A percentile compares a stretch with the other conserved stretches of the same genome.
These are phyloP conservation scores for Mamestra configurata DNA, from an alignment of 1,140 invertebrate species.

Conservation along the genomic window DNA sequence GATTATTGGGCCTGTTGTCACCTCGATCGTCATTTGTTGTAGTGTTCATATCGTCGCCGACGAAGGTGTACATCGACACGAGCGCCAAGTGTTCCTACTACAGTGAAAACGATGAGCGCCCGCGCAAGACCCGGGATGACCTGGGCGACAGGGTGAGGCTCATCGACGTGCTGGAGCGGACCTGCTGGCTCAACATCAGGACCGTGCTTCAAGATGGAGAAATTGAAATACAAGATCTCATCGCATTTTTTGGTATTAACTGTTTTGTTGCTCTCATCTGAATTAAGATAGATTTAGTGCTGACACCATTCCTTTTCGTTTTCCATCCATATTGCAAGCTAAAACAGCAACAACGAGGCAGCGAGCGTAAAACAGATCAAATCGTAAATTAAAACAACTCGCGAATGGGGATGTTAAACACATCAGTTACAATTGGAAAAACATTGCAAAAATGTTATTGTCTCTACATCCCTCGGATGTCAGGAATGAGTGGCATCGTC, in stretches of 20 bases:
- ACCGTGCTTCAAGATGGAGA: constrained; percentile 77
- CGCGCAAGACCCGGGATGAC: constrained; percentile 55
- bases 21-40: constrained; percentile 69
- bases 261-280: constrained; percentile 20
- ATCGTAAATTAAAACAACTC: background rate
- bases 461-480: constrained; percentile 35
- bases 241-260: constrained; percentile 84
- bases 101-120: constrained; percentile 81
- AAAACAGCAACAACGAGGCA: too few relatives aligned
- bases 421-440: constrained; percentile 4
- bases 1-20: constrained; percentile 50
- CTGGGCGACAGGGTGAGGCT: constrained; percentile 70
- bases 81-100: constrained; percentile 79
- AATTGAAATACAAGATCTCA: constrained; percentile 84
- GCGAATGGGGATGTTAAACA: constrained; percentile 9
- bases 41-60: constrained; percentile 85
- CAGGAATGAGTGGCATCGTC: background rate
- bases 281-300: too few relatives aligned
- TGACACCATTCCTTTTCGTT: too few relatives aligned
- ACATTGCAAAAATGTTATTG: constrained; percentile 14
- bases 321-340: background rate
- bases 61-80: constrained; percentile 84
- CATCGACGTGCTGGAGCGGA: constrained; percentile 73
- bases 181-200: constrained; percentile 78
- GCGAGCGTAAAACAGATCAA: background rate